Conservation (phyloP, 2,797 vertebrate species). For the Hypotaenidia philippensis region DNA sequence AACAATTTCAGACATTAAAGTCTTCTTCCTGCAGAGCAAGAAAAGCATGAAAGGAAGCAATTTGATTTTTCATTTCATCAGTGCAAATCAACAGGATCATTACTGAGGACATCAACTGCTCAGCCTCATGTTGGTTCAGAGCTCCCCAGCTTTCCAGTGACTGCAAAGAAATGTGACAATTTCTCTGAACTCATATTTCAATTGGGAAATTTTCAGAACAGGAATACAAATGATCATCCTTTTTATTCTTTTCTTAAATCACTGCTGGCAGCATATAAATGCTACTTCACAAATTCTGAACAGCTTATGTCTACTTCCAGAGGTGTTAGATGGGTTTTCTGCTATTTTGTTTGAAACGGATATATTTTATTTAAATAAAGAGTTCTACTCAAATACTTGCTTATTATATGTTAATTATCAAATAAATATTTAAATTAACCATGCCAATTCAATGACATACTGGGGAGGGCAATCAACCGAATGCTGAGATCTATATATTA, state of each 20-base stretch:
- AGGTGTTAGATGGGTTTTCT: neutral
- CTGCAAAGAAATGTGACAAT: neutral
- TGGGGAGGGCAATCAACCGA: neutral
- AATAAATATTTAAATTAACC: neutral
- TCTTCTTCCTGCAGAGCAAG: slow-evolving; percentile 2
- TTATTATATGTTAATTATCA: neutral
- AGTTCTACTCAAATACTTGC: neutral
- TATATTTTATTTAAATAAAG: neutral
- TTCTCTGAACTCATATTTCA: neutral
- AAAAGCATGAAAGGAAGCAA: slow-evolving; percentile 10
- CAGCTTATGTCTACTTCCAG: neutral
- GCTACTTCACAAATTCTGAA: neutral
- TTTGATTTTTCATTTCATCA: neutral
- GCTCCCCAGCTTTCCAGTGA: neutral
- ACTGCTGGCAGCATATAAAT: neutral
- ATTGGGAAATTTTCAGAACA: neutral
- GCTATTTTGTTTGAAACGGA: neutral
- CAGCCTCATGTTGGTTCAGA: neutral
- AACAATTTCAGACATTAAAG: neutral
- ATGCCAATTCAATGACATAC: neutral
- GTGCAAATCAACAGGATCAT: neutral
- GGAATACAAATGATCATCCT: neutral
- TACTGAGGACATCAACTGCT: neutral
- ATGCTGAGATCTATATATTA: neutral
- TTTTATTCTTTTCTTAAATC: neutral